A percentile compares a stretch with the other conserved stretches of the same genome.
Conservation (phyloP, 2,888 invertebrate species). For the Cosmopolites sordidus region DNA sequence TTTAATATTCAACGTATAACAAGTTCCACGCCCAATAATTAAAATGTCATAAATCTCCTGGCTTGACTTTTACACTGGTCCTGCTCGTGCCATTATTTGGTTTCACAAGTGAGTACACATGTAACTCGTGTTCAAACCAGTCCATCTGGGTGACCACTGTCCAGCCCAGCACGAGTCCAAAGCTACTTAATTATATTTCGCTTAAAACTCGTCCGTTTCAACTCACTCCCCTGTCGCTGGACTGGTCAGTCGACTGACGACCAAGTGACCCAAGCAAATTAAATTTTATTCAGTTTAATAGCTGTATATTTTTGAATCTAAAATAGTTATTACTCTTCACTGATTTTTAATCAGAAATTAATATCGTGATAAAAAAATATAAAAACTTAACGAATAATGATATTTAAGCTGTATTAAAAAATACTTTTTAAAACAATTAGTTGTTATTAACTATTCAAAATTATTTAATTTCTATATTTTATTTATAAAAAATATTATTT, state of each 20-base stretch:
- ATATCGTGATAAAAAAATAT: too few relatives aligned
- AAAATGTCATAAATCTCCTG: conserved; percentile 25
- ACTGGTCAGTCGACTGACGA: background rate
- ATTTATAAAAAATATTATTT: too few relatives aligned
- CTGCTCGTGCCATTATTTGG: conserved; percentile 18
- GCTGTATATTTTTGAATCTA: conserved; percentile 28
- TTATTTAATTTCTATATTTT: too few relatives aligned
- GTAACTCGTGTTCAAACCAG: conserved; percentile 29
- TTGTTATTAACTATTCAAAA: too few relatives aligned
- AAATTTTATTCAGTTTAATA: conserved; percentile 22
- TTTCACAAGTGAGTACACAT: conserved; percentile 36
- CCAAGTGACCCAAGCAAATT: background rate
- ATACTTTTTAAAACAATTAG: too few relatives aligned
- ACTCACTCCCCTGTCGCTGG: background rate
- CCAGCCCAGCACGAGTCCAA: conserved; percentile 40
- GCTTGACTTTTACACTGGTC: conserved; percentile 20
- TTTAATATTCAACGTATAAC: too few relatives aligned
- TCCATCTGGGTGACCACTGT: conserved; percentile 34
- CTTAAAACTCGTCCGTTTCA: conserved; percentile 22
- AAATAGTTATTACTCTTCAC: conserved; percentile 4
- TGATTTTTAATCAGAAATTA: background rate
- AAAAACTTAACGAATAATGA: too few relatives aligned
- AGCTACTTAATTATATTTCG: conserved; percentile 34
- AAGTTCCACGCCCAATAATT: conserved; percentile 9
- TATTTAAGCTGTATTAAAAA: too few relatives aligned